Conservation (phyloP, 2,113 vertebrate species). For the Notechis scutatus region DNA sequence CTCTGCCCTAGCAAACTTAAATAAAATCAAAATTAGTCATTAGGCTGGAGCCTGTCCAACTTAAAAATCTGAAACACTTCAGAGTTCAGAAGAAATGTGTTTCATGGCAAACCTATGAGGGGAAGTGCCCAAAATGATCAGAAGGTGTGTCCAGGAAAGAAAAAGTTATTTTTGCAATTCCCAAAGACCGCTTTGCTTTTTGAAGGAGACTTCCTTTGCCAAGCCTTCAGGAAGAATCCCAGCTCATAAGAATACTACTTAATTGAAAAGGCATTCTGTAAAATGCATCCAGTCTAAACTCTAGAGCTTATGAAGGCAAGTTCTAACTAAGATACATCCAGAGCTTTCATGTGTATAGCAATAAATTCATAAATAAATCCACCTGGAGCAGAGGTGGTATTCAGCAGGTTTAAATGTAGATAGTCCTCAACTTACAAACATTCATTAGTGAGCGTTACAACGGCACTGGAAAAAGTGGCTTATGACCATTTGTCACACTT, state of each 20-base stretch:
- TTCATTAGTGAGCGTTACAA: neutral
- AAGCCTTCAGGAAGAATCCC: neutral
- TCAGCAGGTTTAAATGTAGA: neutral
- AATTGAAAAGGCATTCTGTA: constrained; percentile 2
- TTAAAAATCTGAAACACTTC: neutral
- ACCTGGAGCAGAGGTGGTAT: neutral
- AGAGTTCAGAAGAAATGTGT: constrained; percentile 17
- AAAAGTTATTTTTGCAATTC: constrained; percentile 25
- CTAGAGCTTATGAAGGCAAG: neutral
- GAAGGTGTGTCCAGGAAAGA: neutral
- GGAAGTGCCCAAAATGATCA: constrained; percentile 2
- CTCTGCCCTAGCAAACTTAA: constrained; percentile 18
- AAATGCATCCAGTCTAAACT: neutral
- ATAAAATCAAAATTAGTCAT: constrained; percentile 20
- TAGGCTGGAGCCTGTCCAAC: neutral
- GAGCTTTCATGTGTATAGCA: constrained; percentile 15
- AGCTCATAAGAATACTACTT: neutral
- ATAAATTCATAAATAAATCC: neutral
- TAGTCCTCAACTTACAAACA: neutral
- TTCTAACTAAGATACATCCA: neutral
- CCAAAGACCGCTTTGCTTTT: neutral
- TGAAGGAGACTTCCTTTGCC: constrained; percentile 12
- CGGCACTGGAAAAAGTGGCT: neutral
- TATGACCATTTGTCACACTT: neutral
- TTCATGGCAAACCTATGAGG: neutral